Conservation (phyloP, 2,797 vertebrate genomes). For the Spondyliosoma cantharus region DNA sequence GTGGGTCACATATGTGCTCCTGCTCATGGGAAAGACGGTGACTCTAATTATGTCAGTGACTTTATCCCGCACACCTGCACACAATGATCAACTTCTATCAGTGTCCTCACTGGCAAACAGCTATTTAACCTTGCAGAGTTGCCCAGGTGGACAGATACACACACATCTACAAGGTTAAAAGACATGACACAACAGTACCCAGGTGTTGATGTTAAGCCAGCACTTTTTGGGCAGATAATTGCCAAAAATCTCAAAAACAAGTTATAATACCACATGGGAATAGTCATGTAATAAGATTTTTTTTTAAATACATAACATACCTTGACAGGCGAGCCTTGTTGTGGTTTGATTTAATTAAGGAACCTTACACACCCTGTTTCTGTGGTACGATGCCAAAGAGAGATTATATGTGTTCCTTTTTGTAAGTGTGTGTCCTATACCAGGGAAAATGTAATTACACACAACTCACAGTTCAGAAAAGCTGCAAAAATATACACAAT, state of each 20-base stretch:
- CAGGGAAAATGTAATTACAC: background rate
- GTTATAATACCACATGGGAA: background rate
- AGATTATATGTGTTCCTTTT: background rate
- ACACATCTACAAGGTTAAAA: background rate
- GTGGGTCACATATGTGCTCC: slow-evolving; percentile 52
- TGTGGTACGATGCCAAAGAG: background rate
- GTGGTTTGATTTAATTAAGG: slow-evolving; percentile 9
- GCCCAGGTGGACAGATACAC: background rate
- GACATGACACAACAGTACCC: background rate
- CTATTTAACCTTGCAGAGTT: background rate
- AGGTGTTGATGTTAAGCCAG: background rate
- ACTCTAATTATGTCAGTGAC: slow-evolving; percentile 24
- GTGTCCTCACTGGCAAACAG: background rate
- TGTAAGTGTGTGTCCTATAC: too few relatives aligned
- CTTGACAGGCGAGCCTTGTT: background rate
- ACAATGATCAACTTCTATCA: slow-evolving; percentile 6
- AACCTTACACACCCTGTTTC: slow-evolving; percentile 28
- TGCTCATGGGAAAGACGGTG: background rate
- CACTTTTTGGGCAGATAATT: background rate
- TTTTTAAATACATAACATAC: background rate
- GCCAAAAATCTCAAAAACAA: slow-evolving; percentile 4
- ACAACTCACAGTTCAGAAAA: background rate
- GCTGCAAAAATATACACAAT: background rate
- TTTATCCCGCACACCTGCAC: slow-evolving; percentile 15
- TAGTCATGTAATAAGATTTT: slow-evolving; percentile 1